Percentiles rank a stretch among this genome's conserved stretches.
Evolutionary conservation across 2,888 invertebrate species (phyloP).

Genomic region (Julus scandinavius): DNA sequence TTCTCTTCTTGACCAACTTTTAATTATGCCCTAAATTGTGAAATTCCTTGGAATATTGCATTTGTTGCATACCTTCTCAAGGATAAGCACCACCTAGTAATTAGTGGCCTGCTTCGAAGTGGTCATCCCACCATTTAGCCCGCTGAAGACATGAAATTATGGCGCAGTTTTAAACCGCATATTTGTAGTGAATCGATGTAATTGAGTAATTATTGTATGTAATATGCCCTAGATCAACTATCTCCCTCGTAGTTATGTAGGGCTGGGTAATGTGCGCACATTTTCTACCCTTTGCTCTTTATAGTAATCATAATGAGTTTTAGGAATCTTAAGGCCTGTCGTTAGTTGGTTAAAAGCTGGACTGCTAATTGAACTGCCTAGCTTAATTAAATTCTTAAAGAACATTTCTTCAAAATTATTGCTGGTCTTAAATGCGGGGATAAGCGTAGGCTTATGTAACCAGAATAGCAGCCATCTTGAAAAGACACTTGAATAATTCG

Average conservation of each 20-base stretch:
- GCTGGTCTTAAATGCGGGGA: background rate
- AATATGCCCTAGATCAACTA: slow-evolving; percentile 9
- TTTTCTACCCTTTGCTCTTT: background rate
- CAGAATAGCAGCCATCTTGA: background rate
- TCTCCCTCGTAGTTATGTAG: background rate
- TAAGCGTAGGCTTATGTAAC: background rate
- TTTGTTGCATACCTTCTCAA: slow-evolving; percentile 5
- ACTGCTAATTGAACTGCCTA: slow-evolving; percentile 33
- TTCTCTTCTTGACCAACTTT: background rate
- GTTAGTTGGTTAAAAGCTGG: background rate
- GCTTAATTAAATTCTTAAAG: slow-evolving; percentile 23
- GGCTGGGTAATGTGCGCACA: background rate
- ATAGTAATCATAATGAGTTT: background rate
- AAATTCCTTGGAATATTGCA: background rate
- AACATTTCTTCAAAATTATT: background rate
- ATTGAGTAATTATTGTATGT: slow-evolving; percentile 25
- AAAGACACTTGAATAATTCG: background rate
- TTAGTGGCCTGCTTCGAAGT: slow-evolving; percentile 13
- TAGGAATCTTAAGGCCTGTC: background rate
- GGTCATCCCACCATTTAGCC: background rate
- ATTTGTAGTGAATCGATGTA: slow-evolving; percentile 15
- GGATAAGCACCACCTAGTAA: slow-evolving; percentile 33
- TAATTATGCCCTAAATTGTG: background rate
- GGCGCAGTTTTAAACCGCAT: background rate
- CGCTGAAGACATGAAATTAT: background rate